Evolutionary conservation across 2,113 vertebrate species (phyloP).

Genomic region (Lontra canadensis): DNA sequence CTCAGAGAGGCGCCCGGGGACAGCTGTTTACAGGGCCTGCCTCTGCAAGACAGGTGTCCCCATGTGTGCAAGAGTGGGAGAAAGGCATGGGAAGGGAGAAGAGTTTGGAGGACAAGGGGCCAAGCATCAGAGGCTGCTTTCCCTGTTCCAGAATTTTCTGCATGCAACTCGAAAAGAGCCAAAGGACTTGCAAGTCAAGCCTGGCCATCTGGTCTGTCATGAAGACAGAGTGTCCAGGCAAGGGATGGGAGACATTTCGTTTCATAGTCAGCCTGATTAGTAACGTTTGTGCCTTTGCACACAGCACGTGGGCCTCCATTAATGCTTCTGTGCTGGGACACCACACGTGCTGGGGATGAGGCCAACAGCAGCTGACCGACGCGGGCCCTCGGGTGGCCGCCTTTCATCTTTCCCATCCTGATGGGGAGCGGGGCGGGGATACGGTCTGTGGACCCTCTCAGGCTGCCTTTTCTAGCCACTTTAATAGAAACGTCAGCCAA

Average conservation of each 20-base stretch:
- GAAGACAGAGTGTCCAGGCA: not conserved
- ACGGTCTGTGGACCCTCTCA: fast-evolving
- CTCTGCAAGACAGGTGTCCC: not conserved
- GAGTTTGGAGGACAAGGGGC: fast-evolving
- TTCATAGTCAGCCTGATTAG: not conserved
- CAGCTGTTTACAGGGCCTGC: not conserved
- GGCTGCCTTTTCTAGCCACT: not conserved
- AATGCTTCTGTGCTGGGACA: fast-evolving
- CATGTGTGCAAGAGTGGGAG: not conserved
- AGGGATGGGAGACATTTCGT: not conserved
- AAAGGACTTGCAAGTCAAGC: not conserved
- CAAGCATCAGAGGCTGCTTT: fast-evolving
- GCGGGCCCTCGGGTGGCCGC: fast-evolving
- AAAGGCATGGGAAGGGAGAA: not conserved
- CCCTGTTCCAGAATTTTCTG: not conserved
- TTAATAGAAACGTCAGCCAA: not conserved
- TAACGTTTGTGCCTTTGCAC: not conserved
- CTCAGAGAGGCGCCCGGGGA: not conserved
- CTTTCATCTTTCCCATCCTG: not conserved
- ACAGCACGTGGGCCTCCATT: fast-evolving
- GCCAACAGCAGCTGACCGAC: too few relatives aligned
- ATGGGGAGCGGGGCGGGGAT: not conserved
- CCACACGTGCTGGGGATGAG: not conserved
- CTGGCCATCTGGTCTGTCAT: too few relatives aligned
- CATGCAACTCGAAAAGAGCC: not conserved